phyloP scores from a whole-genome alignment of 2,797 vertebrate species.

The Craterocephalus amniculus region DNA sequence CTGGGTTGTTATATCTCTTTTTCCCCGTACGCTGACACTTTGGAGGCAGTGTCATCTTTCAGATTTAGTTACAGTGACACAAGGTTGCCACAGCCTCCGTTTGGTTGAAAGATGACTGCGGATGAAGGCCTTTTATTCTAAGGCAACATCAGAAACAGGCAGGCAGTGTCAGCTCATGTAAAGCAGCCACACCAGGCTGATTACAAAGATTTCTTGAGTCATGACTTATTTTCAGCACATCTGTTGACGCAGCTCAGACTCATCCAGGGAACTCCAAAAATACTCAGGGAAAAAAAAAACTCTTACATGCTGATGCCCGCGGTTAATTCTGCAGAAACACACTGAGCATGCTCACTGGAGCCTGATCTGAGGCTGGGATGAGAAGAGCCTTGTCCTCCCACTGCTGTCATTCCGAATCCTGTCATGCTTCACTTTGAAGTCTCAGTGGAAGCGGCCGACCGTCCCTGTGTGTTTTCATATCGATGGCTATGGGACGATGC shows the following conservation, averaged over 20 bases:
- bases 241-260: background rate
- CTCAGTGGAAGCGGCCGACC: background rate
- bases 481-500: constrained; percentile 11
- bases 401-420: constrained; percentile 7
- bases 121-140: background rate
- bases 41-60: too few relatives aligned
- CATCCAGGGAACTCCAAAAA: background rate
- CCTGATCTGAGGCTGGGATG: background rate
- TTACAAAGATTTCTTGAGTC: background rate
- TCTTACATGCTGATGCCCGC: background rate
- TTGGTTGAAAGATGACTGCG: background rate
- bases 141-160: too few relatives aligned
- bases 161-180: background rate
- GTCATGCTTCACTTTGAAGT: constrained; percentile 17
- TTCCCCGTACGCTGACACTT: too few relatives aligned
- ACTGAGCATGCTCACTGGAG: constrained; percentile 22
- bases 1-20: too few relatives aligned
- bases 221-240: background rate
- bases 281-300: background rate
- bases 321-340: background rate
- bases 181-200: background rate
- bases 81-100: too few relatives aligned
- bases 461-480: background rate
- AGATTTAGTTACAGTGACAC: too few relatives aligned
- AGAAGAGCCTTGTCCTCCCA: background rate